Percentiles rank a stretch among this genome's conserved stretches.
Evolutionary conservation across 2,888 invertebrate genomes (phyloP).

Genomic region (Agriotes lineatus): DNA sequence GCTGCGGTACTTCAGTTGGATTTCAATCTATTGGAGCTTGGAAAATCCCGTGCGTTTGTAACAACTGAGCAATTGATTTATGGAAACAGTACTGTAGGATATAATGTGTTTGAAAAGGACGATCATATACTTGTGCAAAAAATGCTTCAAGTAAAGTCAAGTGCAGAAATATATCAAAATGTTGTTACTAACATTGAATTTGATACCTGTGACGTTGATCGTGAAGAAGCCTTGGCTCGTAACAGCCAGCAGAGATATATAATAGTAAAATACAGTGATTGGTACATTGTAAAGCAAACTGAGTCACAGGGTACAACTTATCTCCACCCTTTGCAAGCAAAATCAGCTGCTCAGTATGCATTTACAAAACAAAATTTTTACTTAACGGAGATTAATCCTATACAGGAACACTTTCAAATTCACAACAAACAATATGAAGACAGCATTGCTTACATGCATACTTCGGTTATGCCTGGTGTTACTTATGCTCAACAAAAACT

Average conservation of each 20-base stretch:
- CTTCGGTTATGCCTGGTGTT: too few species aligned
- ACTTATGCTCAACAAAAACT: too few species aligned
- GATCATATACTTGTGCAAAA: conserved; percentile 56
- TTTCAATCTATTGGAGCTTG: conserved; percentile 47
- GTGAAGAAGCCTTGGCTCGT: conserved; percentile 53
- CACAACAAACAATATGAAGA: too few species aligned
- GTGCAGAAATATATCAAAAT: conserved; percentile 60
- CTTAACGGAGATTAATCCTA: too few species aligned
- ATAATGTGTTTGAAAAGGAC: conserved; percentile 54
- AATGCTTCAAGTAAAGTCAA: conserved; percentile 56
- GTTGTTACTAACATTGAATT: conserved; percentile 53
- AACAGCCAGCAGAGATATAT: conserved; percentile 53
- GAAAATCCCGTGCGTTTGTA: conserved; percentile 51
- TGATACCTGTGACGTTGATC: conserved; percentile 55
- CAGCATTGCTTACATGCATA: too few species aligned
- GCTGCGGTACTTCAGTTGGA: conserved; percentile 61
- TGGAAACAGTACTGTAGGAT: conserved; percentile 57
- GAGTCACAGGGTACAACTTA: conserved; percentile 52
- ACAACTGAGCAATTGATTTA: conserved; percentile 60
- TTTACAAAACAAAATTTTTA: too few species aligned
- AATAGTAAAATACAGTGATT: conserved; percentile 47
- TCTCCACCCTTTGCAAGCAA: conserved; percentile 52
- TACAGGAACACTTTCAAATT: too few species aligned
- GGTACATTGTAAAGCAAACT: conserved; percentile 49
- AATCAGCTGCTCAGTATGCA: conserved; percentile 61